phyloP scores from a whole-genome alignment of 2,113 vertebrate genomes.

The Myrmophylax atrothorax region DNA sequence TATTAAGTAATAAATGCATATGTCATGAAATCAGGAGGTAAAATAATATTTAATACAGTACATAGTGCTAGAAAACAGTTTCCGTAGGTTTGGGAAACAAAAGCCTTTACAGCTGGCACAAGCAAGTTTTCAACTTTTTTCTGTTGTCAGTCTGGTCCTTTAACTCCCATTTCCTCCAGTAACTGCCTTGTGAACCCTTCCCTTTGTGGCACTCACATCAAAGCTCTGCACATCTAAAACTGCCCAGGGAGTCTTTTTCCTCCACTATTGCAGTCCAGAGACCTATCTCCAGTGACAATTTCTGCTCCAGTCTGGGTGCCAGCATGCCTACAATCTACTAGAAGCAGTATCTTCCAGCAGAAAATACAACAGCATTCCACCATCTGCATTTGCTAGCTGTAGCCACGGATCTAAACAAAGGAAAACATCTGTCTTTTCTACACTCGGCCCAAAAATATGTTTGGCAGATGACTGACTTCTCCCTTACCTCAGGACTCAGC shows the following conservation, averaged over 20 bases:
- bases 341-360: neutral
- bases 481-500: neutral
- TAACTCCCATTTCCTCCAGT: neutral
- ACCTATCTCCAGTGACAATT: neutral
- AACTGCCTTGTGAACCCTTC: neutral
- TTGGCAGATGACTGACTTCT: neutral
- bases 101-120: neutral
- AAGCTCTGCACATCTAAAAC: neutral
- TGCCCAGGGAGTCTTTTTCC: neutral
- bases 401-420: neutral
- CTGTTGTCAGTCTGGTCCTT: neutral
- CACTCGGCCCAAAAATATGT: neutral
- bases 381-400: neutral
- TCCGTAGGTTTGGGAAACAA: neutral
- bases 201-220: neutral
- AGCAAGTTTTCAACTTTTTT: neutral
- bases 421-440: neutral
- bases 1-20: neutral
- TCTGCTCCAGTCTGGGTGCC: neutral
- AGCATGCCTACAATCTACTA: neutral
- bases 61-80: neutral
- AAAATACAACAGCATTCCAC: neutral
- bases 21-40: neutral
- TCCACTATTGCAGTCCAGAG: neutral
- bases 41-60: neutral